Conservation (phyloP, 1,140 invertebrate genomes). For the Drepana arcuata region DNA sequence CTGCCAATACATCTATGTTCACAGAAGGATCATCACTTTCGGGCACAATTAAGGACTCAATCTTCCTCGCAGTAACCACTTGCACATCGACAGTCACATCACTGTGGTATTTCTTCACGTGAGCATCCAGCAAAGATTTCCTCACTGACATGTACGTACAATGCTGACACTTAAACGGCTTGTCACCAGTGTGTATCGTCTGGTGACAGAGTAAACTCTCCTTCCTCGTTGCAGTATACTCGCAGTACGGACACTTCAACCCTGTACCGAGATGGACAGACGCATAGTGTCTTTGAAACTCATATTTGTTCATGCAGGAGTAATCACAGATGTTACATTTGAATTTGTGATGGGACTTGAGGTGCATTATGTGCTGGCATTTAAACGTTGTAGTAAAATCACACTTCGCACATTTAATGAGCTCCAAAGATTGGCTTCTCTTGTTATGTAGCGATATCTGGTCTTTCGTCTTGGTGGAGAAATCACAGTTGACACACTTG, state of each 20-base stretch:
- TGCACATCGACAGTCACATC: slow-evolving; percentile 17
- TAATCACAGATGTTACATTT: slow-evolving; percentile 35
- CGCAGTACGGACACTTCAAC: slow-evolving; percentile 37
- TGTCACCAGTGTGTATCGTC: slow-evolving; percentile 37
- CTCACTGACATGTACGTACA: slow-evolving; percentile 34
- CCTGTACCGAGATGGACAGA: slow-evolving; percentile 27
- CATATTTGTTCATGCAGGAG: slow-evolving; percentile 37
- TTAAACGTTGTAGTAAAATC: slow-evolving; percentile 30
- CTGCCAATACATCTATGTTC: neutral
- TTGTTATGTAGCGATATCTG: slow-evolving; percentile 45
- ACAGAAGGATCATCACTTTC: neutral
- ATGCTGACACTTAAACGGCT: slow-evolving; percentile 31
- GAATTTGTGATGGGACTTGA: slow-evolving; percentile 32
- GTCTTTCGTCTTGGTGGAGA: slow-evolving; percentile 49
- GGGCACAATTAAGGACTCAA: slow-evolving; percentile 23
- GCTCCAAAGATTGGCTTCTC: slow-evolving; percentile 20
- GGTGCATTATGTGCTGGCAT: slow-evolving; percentile 37
- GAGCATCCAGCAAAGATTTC: slow-evolving; percentile 25
- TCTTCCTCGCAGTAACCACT: slow-evolving; percentile 26
- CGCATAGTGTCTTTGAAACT: slow-evolving; percentile 31
- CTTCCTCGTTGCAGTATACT: slow-evolving; percentile 31
- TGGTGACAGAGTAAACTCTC: slow-evolving; percentile 37
- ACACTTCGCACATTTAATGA: slow-evolving; percentile 22
- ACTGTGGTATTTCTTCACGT: slow-evolving; percentile 30
- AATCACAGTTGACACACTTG: slow-evolving; percentile 42